phyloP scores from a whole-genome alignment of 2,113 vertebrate species.

The Choloepus hoffmanni region DNA sequence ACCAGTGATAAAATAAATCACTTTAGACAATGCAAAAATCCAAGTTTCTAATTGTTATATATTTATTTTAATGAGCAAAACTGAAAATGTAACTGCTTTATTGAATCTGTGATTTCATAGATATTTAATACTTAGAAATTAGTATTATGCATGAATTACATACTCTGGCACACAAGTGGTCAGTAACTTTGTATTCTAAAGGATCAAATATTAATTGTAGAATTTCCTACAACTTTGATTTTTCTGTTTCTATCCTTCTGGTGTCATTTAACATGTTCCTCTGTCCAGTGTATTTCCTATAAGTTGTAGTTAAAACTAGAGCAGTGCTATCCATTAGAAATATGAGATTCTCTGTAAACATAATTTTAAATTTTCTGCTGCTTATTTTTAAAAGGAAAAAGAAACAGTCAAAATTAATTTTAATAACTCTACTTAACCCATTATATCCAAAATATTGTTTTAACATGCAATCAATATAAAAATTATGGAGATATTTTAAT shows the following conservation, averaged over 20 bases:
- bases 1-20: background rate
- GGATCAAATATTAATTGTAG: background rate
- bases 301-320: background rate
- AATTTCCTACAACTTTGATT: background rate
- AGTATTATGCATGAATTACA: background rate
- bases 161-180: background rate
- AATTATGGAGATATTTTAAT: background rate
- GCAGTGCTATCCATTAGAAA: background rate
- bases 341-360: background rate
- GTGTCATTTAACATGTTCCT: background rate
- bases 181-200: background rate
- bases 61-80: background rate
- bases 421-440: background rate
- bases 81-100: background rate
- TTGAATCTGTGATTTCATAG: background rate
- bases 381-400: background rate
- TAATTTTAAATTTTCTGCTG: slow-evolving; percentile 1
- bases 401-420: background rate
- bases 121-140: background rate
- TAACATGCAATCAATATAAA: background rate
- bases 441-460: background rate
- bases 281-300: background rate
- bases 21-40: background rate
- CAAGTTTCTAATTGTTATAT: background rate
- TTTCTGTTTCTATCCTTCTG: background rate